Conservation (phyloP, 2,888 invertebrate genomes). For the Heliconius sara region DNA sequence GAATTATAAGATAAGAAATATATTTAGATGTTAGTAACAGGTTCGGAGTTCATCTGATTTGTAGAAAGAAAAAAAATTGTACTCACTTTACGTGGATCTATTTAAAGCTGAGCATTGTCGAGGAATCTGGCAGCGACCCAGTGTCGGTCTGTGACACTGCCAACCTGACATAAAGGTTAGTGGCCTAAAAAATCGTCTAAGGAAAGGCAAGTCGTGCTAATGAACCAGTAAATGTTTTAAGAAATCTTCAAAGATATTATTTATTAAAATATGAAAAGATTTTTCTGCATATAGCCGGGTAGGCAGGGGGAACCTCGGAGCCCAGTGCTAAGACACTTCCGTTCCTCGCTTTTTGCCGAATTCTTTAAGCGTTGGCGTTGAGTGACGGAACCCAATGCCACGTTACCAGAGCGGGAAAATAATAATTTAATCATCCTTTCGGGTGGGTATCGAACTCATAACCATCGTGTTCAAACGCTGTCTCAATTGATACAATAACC, state of each 20-base stretch:
- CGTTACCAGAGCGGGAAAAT: no score
- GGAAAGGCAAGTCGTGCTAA: constrained; percentile 61
- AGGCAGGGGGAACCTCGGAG: background rate
- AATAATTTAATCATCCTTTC: no score
- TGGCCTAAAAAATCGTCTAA: constrained; percentile 72
- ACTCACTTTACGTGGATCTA: constrained; percentile 69
- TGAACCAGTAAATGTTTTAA: constrained; percentile 49
- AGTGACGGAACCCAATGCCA: no score
- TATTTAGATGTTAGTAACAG: background rate
- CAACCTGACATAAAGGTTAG: constrained; percentile 79
- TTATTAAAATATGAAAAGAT: constrained; percentile 30
- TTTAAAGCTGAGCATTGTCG: constrained; percentile 78
- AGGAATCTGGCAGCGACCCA: constrained; percentile 76
- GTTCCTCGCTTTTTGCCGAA: no score
- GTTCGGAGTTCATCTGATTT: constrained; percentile 37
- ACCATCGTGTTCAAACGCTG: no score
- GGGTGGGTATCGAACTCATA: no score
- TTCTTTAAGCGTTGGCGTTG: no score
- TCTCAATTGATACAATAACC: no score
- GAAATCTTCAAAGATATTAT: constrained; percentile 25
- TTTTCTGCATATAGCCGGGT: background rate
- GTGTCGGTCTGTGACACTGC: constrained; percentile 72
- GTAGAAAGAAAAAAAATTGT: constrained; percentile 64
- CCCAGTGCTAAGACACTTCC: background rate
- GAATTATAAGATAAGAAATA: background rate